A percentile compares a stretch with the other conserved stretches of the same genome.
phyloP scores from a whole-genome alignment of 2,797 vertebrate species.

The Phoebastria nigripes region DNA sequence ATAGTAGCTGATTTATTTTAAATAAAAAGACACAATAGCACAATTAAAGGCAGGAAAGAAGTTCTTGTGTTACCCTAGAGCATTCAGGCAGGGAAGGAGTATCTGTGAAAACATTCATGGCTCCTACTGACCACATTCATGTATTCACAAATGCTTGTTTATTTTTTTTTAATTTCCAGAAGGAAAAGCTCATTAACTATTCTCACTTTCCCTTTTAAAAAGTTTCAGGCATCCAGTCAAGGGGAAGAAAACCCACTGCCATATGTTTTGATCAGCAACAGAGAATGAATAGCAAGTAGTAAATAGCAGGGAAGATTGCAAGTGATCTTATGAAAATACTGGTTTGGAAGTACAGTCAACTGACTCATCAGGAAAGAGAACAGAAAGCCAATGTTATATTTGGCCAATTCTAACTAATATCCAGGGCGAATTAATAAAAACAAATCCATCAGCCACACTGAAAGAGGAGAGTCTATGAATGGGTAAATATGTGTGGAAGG shows the following conservation, averaged over 20 bases:
- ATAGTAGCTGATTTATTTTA: neutral
- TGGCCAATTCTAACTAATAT: neutral
- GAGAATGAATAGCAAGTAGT: neutral
- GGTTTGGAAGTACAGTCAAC: neutral
- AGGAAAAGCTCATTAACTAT: neutral
- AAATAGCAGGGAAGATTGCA: constrained; percentile 20
- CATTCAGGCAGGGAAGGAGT: neutral
- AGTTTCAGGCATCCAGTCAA: neutral
- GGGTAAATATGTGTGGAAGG: neutral
- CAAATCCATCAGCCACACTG: neutral
- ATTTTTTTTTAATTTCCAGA: neutral
- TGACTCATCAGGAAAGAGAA: neutral
- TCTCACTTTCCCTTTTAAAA: constrained; percentile 7
- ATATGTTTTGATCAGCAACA: neutral
- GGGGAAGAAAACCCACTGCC: neutral
- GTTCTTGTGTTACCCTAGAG: neutral
- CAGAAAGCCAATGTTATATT: neutral
- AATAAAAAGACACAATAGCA: neutral
- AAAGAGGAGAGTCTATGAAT: neutral
- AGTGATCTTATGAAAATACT: neutral
- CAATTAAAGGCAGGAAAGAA: neutral
- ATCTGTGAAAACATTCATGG: neutral
- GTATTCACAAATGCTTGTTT: neutral
- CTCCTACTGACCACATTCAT: neutral
- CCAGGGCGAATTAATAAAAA: neutral